Conservation (phyloP, 2,888 invertebrate genomes). For the Caenorhabditis uteleia region DNA sequence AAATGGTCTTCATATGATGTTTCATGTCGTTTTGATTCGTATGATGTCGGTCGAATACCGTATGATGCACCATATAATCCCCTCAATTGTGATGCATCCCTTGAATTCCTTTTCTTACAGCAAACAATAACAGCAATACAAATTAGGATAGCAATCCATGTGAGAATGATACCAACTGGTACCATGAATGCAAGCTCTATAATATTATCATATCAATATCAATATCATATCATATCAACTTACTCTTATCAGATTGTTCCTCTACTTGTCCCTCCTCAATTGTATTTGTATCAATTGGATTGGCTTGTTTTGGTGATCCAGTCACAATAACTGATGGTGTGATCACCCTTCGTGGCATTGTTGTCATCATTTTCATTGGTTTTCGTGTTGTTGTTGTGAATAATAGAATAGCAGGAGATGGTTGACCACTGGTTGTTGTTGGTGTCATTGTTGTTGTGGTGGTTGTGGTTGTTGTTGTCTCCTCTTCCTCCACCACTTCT, state of each 20-base stretch:
- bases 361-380: slow-evolving; percentile 11
- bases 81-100: slow-evolving; percentile 46
- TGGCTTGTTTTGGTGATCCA: slow-evolving; percentile 14
- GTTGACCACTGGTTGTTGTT: too few species aligned
- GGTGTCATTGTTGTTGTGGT: slow-evolving; percentile 4
- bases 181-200: slow-evolving; percentile 62
- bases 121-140: slow-evolving; percentile 66
- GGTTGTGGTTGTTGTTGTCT: slow-evolving; percentile 5
- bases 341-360: slow-evolving; percentile 6
- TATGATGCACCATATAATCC: slow-evolving; percentile 66
- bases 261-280: slow-evolving; percentile 24
- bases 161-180: slow-evolving; percentile 65
- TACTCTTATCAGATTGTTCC: slow-evolving; percentile 30
- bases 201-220: slow-evolving; percentile 1
- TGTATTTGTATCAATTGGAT: slow-evolving; percentile 2
- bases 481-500: slow-evolving; percentile 9
- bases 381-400: slow-evolving; percentile 8
- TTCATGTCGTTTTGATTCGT: slow-evolving; percentile 50
- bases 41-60: slow-evolving; percentile 63
- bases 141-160: slow-evolving; percentile 66
- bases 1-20: slow-evolving; percentile 68
- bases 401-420: too few species aligned
- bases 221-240: neutral
- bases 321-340: slow-evolving; percentile 17
- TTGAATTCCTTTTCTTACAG: slow-evolving; percentile 51